Conservation (phyloP, 1,140 invertebrate species). For the Cotesia vestalis region DNA sequence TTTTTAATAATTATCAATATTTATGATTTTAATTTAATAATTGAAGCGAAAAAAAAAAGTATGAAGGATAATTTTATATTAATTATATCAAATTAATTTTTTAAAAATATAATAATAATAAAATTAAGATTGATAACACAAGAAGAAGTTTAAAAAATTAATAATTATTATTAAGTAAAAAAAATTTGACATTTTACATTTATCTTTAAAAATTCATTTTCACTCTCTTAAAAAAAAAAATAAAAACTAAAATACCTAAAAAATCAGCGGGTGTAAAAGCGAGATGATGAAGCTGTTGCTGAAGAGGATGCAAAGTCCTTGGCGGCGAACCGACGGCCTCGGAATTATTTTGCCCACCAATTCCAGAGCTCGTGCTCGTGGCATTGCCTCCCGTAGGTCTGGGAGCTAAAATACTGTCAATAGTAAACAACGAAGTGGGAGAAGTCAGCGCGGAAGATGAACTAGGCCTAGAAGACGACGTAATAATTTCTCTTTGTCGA, state of each 20-base stretch:
- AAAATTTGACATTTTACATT: too few relatives aligned
- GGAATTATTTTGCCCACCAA: constrained; percentile 43
- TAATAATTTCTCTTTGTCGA: constrained; percentile 27
- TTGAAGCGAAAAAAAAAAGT: too few relatives aligned
- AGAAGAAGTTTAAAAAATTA: too few relatives aligned
- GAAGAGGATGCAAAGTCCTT: constrained; percentile 56
- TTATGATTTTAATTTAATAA: too few relatives aligned
- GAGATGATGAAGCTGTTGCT: constrained; percentile 69
- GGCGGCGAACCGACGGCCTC: constrained; percentile 46
- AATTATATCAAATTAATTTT: too few relatives aligned
- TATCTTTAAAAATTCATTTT: too few relatives aligned
- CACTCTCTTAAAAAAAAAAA: constrained; percentile 1
- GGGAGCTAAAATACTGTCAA: constrained; percentile 81
- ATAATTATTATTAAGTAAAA: too few relatives aligned
- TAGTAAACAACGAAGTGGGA: constrained; percentile 78
- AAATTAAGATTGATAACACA: too few relatives aligned
- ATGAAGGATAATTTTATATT: too few relatives aligned
- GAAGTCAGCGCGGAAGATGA: constrained; percentile 64
- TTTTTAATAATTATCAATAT: too few relatives aligned
- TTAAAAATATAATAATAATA: too few relatives aligned
- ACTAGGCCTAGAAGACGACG: constrained; percentile 39
- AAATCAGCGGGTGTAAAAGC: constrained; percentile 75
- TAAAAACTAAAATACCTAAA: constrained; percentile 70
- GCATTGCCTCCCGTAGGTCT: constrained; percentile 54
- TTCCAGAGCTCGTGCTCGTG: constrained; percentile 40